Conservation (phyloP, 2,113 vertebrate species). For the Cebus imitator region DNA sequence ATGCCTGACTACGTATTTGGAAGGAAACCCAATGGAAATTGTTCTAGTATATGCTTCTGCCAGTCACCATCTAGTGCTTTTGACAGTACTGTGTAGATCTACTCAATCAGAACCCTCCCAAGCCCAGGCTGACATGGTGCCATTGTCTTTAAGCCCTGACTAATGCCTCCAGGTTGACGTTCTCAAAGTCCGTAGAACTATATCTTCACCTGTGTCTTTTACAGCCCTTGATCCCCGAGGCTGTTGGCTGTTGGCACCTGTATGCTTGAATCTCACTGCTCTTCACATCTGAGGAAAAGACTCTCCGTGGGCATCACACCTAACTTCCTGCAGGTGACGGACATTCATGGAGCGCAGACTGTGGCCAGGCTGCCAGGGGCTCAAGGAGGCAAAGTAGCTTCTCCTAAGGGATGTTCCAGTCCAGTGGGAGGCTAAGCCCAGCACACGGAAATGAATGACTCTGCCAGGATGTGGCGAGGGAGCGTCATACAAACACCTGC, state of each 20-base stretch:
- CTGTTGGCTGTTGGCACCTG: too few relatives aligned
- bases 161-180: fast-evolving
- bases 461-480: background rate
- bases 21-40: background rate
- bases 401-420: background rate
- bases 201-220: background rate
- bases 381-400: background rate
- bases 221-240: background rate
- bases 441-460: background rate
- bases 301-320: fast-evolving
- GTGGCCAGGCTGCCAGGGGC: background rate
- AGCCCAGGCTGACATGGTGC: background rate
- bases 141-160: background rate
- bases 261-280: background rate
- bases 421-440: too few relatives aligned
- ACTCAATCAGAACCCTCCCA: background rate
- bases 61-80: background rate
- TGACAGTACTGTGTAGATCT: background rate
- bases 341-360: too few relatives aligned
- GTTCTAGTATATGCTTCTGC: background rate
- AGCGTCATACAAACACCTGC: fast-evolving
- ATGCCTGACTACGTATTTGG: background rate
- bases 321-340: background rate
- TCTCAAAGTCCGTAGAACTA: background rate
- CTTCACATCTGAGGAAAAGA: background rate